Conservation (phyloP, 2,888 invertebrate species). For the Ceraclea dissimilis region DNA sequence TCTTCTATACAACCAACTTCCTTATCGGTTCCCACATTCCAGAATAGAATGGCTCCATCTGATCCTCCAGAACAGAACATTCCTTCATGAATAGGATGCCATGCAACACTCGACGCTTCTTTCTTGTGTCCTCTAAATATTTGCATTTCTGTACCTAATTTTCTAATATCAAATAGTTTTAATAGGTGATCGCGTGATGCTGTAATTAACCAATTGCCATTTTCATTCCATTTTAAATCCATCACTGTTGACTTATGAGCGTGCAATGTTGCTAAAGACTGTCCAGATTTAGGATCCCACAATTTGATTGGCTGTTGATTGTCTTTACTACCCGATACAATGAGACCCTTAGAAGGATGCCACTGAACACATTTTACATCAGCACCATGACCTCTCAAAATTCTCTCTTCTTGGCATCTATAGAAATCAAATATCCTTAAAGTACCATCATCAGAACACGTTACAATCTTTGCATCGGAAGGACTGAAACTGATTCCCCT, state of each 20-base stretch:
- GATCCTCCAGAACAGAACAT: constrained; percentile 97
- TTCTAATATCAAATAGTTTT: constrained; percentile 95
- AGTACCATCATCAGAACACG: constrained; percentile 99
- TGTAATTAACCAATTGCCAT: constrained; percentile 99
- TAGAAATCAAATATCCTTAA: constrained; percentile 98
- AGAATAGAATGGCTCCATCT: constrained; percentile 96
- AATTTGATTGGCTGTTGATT: constrained; percentile 99
- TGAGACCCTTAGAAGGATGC: constrained; percentile 96
- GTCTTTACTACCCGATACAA: constrained; percentile 98
- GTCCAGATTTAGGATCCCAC: constrained; percentile 98
- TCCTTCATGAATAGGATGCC: constrained; percentile 98
- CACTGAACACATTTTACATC: constrained; percentile 99
- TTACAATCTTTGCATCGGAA: constrained; percentile 96
- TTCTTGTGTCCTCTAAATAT: constrained; percentile 98
- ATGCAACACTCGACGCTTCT: constrained; percentile 93
- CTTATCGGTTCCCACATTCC: constrained; percentile 97
- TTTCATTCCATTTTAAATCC: constrained; percentile 98
- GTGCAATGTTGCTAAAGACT: constrained; percentile 92
- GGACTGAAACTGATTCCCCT: constrained; percentile 99
- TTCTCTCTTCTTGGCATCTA: constrained; percentile 91
- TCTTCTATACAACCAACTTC: constrained; percentile 98
- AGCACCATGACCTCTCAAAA: constrained; percentile 91
- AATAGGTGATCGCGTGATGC: constrained; percentile 95
- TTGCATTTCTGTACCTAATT: constrained; percentile 91
- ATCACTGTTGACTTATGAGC: constrained; percentile 99